Evolutionary conservation across 2,797 vertebrate species (phyloP).

Genomic region (Malurus leucopterus): DNA sequence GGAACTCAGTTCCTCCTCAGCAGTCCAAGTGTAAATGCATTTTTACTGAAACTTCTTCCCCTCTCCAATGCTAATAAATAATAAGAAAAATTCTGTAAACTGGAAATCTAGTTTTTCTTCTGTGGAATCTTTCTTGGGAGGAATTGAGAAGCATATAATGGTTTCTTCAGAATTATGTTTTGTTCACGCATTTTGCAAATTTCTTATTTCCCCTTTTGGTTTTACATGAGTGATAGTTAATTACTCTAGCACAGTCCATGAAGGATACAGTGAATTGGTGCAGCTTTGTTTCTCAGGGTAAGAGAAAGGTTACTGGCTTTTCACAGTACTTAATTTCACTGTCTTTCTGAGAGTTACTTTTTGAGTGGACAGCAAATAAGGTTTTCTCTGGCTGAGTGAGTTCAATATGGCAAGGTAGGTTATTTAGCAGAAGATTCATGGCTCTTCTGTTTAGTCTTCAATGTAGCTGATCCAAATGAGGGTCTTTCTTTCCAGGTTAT

Average conservation of each 20-base stretch:
- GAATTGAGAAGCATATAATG: neutral
- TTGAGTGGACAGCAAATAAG: constrained; percentile 18
- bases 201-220: neutral
- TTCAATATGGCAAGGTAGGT: constrained; percentile 27
- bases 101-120: neutral
- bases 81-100: neutral
- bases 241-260: neutral
- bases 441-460: neutral
- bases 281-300: neutral
- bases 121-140: neutral
- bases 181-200: neutral
- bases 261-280: neutral
- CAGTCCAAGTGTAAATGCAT: neutral
- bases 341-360: neutral
- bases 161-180: neutral
- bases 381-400: constrained; percentile 15
- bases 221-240: neutral
- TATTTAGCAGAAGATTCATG: constrained; percentile 26
- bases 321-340: neutral
- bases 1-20: neutral
- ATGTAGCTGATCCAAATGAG: neutral
- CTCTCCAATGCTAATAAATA: neutral
- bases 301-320: neutral
- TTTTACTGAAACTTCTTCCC: neutral
- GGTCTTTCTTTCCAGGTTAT: neutral